Base-by-base conservation (phyloP, 2,113 vertebrate species). In the Daubentonia madagascariensis region DNA sequence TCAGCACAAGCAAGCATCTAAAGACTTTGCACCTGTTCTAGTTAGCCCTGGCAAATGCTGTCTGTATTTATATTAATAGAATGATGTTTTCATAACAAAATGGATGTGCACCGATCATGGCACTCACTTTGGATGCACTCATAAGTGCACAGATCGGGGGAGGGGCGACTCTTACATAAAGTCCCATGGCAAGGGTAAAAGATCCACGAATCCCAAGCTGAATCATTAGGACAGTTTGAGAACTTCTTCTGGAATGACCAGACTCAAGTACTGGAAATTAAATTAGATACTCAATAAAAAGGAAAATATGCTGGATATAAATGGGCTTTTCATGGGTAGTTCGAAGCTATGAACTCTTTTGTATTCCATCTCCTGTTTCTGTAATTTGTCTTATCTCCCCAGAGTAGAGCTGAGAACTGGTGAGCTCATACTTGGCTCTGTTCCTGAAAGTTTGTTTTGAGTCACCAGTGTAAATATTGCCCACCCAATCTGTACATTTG, bases 341-440 rank as follows among this genome's bases (percentile, higher is more conserved):
- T 93, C 1, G 4, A 68, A 92, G 68, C 75, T 78, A 54, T 16
- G n/a, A 68, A 87, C 9, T 43, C 87, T 54, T 81, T 96, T 43
- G 28, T 43, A n/a, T 79, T 96, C 78, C 75, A 79, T 88, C 92
- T 98, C 89, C 81, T 70, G n/a, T 90, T 95, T 91, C 80, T 98
- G 97, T 98, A 98, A 98, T 98, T 96, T 96, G 92, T 28, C 96
- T 96, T 98, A 97, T 99, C 98, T 98, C 98, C 98, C 89, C 94
- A 96, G 97, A 98, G 98, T 83, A 96, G 91, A 22, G 13, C 97
- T 87, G 90, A 96, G 98, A 97, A 98, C 91, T 65, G 97, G 75
- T 98, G 98, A 99, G 98, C 98, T 99, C 99, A 98, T 97, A 88
- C 89, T 98, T 99, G 99, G 99, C 98, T 72, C 97, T 70, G 84